Evolutionary conservation across 2,888 invertebrate species (phyloP).

Genomic region (Acrocera orbiculus): DNA sequence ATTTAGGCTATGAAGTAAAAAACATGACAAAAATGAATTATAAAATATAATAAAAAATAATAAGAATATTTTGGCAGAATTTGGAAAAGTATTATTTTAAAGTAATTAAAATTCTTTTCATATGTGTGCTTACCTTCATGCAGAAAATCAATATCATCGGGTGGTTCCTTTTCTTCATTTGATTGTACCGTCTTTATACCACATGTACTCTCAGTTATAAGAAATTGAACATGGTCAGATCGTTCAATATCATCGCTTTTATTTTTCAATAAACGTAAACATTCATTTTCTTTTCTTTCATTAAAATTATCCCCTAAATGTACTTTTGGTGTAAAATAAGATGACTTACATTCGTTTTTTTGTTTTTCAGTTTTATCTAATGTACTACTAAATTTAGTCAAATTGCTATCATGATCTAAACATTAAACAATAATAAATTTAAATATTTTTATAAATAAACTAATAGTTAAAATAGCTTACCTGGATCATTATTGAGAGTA

Average conservation of each 20-base stretch:
- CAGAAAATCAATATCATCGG: slow-evolving; percentile 29
- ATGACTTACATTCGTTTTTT: no score
- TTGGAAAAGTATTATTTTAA: slow-evolving; percentile 3
- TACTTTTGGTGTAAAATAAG: slow-evolving; percentile 11
- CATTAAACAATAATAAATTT: no score
- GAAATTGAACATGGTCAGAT: slow-evolving; percentile 81
- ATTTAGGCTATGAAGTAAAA: neutral
- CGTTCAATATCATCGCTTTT: slow-evolving; percentile 31
- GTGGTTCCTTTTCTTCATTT: slow-evolving; percentile 23
- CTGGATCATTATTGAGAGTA: no score
- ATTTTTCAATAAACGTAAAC: slow-evolving; percentile 25
- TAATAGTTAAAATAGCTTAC: slow-evolving; percentile 17
- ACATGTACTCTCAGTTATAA: slow-evolving; percentile 53
- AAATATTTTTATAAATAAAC: no score
- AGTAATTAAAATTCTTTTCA: no score
- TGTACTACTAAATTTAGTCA: no score
- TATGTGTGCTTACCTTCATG: slow-evolving; percentile 26
- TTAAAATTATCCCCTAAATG: slow-evolving; percentile 15
- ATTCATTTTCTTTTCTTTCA: slow-evolving; percentile 19
- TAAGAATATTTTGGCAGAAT: no score
- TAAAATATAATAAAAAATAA: no score
- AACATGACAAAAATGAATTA: no score
- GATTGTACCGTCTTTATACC: slow-evolving; percentile 40
- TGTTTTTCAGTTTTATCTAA: no score
- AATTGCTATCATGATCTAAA: no score